phyloP scores from a whole-genome alignment of 2,888 invertebrate genomes.

The Tinea semifulvella region DNA sequence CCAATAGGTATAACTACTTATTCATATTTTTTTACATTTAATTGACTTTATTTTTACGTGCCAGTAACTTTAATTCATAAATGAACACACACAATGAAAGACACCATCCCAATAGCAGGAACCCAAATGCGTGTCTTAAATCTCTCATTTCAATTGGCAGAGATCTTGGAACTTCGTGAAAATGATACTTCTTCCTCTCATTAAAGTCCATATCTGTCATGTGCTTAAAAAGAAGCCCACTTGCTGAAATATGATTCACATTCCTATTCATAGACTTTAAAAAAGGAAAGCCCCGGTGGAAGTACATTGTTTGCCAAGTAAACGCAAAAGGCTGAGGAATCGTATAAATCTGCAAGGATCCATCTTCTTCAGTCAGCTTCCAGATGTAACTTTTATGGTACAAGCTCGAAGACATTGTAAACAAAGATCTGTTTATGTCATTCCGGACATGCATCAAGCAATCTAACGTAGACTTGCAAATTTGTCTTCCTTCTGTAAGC shows the following conservation, averaged over 20 bases:
- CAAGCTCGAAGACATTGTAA: conserved; percentile 22
- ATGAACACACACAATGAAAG: conserved; percentile 24
- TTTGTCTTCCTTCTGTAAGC: neutral
- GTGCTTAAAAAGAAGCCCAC: conserved; percentile 24
- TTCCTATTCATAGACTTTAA: conserved; percentile 18
- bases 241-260: conserved; percentile 15
- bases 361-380: conserved; percentile 23
- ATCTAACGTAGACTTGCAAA: conserved; percentile 23
- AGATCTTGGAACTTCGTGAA: neutral
- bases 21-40: too few species aligned
- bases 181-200: conserved; percentile 23
- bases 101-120: conserved; percentile 25
- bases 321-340: conserved; percentile 21
- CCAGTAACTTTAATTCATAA: neutral
- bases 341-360: conserved; percentile 21
- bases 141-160: conserved; percentile 20
- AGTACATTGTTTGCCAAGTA: conserved; percentile 24
- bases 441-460: conserved; percentile 24
- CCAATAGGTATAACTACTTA: too few species aligned
- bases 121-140: conserved; percentile 21
- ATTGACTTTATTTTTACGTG: too few species aligned
- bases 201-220: conserved; percentile 17
- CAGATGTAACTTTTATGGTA: conserved; percentile 21
- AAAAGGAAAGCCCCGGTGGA: conserved; percentile 29
- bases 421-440: conserved; percentile 19